These are phyloP conservation scores for Geotria australis DNA, from an alignment of 2,797 vertebrate species.

Conservation along the genomic window DNA sequence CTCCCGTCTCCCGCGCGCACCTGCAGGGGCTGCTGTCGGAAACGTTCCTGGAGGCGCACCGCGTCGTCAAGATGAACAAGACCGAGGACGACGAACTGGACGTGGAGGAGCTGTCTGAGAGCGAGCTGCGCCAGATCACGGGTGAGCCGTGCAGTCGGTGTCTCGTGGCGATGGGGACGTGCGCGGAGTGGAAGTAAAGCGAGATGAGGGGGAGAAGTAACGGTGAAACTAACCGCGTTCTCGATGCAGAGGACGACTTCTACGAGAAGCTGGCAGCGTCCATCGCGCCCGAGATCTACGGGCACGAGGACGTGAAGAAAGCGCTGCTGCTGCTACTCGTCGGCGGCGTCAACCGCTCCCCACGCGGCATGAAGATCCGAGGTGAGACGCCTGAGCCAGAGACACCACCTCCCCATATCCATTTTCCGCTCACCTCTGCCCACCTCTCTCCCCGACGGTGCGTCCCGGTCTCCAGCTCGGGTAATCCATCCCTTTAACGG, in stretches of 20 bases:
- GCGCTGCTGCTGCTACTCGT: conserved; percentile 53
- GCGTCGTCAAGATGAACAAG: conserved; percentile 43
- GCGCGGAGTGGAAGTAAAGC: not conserved
- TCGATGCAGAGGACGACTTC: conserved; percentile 36
- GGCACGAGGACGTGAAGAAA: conserved; percentile 80
- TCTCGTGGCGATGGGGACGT: not conserved
- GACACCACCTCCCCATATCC: too few species aligned
- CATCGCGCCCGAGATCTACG: conserved; percentile 67
- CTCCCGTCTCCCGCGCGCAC: too few species aligned
- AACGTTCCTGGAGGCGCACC: conserved; percentile 51
- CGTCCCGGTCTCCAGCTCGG: not conserved
- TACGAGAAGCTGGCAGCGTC: conserved; percentile 57
- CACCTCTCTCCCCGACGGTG: too few species aligned
- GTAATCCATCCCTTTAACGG: too few species aligned
- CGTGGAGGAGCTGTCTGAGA: conserved; percentile 24
- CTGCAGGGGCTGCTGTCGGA: conserved; percentile 50
- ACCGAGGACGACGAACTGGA: conserved; percentile 41
- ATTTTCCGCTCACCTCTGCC: not conserved
- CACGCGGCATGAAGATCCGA: conserved; percentile 68
- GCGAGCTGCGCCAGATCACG: conserved; percentile 41
- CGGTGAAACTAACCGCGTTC: not conserved
- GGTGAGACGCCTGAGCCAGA: conserved; percentile 21
- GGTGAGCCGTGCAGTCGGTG: conserved; percentile 10
- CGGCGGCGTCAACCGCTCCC: conserved; percentile 48
- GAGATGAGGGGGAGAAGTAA: not conserved